A percentile compares a stretch with the other conserved stretches of the same genome.
These are phyloP conservation scores for Crotalus tigris DNA, from an alignment of 2,113 vertebrate genomes.

Conservation along the genomic window DNA sequence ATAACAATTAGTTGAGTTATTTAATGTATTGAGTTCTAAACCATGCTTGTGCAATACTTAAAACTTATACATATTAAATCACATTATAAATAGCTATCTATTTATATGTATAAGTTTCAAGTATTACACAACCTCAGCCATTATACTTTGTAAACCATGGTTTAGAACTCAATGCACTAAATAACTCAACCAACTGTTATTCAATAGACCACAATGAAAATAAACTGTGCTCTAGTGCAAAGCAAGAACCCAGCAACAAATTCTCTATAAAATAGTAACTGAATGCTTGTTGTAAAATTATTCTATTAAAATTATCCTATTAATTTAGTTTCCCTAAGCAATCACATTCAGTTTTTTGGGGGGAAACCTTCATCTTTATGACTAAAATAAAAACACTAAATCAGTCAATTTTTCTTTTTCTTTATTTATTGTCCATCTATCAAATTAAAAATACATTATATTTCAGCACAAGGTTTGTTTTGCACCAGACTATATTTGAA, in stretches of 20 bases:
- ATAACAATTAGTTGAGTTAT: too few species aligned
- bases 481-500: neutral
- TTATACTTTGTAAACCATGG: neutral
- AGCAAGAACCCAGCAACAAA: neutral
- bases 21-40: too few species aligned
- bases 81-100: too few species aligned
- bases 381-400: neutral
- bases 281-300: neutral
- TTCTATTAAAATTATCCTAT: neutral
- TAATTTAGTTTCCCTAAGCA: neutral
- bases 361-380: neutral
- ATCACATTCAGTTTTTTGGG: neutral
- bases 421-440: neutral
- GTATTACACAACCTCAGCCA: neutral
- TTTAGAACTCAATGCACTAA: neutral
- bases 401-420: neutral
- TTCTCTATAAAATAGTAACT: neutral
- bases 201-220: neutral
- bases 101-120: neutral
- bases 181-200: neutral
- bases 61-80: too few species aligned
- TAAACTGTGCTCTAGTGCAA: neutral
- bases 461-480: neutral
- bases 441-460: neutral
- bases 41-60: too few species aligned